phyloP scores from a whole-genome alignment of 1,140 invertebrate genomes.

The Drosophila repletoides region DNA sequence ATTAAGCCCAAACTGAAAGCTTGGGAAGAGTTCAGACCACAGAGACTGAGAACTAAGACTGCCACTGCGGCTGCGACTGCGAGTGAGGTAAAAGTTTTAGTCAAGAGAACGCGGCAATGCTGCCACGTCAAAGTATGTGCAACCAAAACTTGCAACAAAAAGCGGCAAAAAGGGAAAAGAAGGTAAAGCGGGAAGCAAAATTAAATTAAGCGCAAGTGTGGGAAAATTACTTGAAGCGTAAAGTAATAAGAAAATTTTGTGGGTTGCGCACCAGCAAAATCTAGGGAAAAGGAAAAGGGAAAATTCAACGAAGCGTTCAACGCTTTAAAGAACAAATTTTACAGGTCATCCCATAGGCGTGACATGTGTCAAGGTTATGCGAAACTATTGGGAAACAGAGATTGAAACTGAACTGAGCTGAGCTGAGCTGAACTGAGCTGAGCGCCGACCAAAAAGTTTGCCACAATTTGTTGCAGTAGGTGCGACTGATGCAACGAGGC shows the following conservation, averaged over 20 bases:
- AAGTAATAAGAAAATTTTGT: constrained; percentile 73
- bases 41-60: neutral
- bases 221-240: constrained; percentile 75
- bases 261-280: constrained; percentile 31
- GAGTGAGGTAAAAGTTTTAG: constrained; percentile 52
- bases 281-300: neutral
- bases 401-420: constrained; percentile 30
- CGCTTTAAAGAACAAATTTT: constrained; percentile 46
- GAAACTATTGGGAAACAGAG: constrained; percentile 44
- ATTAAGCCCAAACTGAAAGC: constrained; percentile 49
- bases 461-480: neutral
- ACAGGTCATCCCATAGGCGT: constrained; percentile 11
- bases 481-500: neutral
- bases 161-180: constrained; percentile 45
- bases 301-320: constrained; percentile 50
- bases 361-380: constrained; percentile 70
- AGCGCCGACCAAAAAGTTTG: too few relatives aligned
- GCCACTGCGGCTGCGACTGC: neutral
- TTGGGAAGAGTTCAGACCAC: constrained; percentile 1
- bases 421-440: too few relatives aligned
- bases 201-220: constrained; percentile 78
- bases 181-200: constrained; percentile 51
- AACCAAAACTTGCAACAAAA: constrained; percentile 51
- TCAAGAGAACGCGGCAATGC: constrained; percentile 4
- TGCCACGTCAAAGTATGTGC: constrained; percentile 23